Evolutionary conservation across 2,888 invertebrate genomes (phyloP).

Genomic region (Rotaria socialis): DNA sequence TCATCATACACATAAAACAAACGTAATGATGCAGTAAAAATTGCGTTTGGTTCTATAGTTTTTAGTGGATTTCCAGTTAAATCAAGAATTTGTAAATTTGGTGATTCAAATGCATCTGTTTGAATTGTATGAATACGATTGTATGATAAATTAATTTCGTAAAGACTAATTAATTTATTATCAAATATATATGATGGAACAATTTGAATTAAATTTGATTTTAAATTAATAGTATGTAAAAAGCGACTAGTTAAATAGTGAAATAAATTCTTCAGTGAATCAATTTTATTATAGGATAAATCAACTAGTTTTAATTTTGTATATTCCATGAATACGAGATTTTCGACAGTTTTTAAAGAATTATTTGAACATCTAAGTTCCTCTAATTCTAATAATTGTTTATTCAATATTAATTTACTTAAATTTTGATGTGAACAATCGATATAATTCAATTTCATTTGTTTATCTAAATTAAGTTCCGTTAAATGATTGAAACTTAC

Average conservation of each 20-base stretch:
- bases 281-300: background rate
- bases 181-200: background rate
- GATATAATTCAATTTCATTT: background rate
- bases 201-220: background rate
- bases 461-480: background rate
- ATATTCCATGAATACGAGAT: background rate
- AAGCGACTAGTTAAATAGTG: background rate
- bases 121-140: background rate
- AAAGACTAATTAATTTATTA: background rate
- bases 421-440: slow-evolving; percentile 21
- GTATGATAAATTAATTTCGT: background rate
- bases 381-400: background rate
- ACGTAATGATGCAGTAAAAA: background rate
- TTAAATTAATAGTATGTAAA: background rate
- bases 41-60: background rate
- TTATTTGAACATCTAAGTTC: background rate
- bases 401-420: background rate
- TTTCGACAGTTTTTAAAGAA: background rate
- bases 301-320: background rate
- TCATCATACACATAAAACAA: background rate
- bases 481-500: background rate
- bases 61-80: slow-evolving; percentile 22
- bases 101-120: background rate
- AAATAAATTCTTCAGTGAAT: background rate
- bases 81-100: slow-evolving; percentile 30